Evolutionary conservation across 2,888 invertebrate species (phyloP).

Genomic region (Watsonalla binaria): DNA sequence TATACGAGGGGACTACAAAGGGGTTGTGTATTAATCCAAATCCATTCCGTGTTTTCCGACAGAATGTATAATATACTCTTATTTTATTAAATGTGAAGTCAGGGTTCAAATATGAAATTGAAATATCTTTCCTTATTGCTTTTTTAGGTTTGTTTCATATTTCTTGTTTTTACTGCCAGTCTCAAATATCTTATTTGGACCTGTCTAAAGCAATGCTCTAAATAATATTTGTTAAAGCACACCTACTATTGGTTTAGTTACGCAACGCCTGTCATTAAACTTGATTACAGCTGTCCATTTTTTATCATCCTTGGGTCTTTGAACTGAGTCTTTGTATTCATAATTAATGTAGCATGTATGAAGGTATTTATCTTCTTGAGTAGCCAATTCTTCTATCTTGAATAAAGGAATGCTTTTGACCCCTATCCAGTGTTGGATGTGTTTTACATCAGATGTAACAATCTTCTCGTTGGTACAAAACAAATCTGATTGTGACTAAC

Average conservation of each 20-base stretch:
- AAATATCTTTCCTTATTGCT: not conserved
- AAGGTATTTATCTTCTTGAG: not conserved
- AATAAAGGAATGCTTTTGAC: not conserved
- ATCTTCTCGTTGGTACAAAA: constrained; percentile 14
- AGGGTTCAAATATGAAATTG: constrained; percentile 14
- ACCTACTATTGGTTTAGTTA: not conserved
- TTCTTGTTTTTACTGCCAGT: no score
- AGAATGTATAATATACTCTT: constrained; percentile 62
- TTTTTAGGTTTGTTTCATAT: no score
- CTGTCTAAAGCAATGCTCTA: no score
- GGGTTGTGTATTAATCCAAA: constrained; percentile 60
- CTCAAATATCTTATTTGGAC: no score
- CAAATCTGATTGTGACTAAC: constrained; percentile 28
- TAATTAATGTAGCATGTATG: not conserved
- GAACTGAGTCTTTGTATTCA: not conserved
- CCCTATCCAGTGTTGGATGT: not conserved
- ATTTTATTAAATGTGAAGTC: constrained; percentile 56
- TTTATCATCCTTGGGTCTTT: not conserved
- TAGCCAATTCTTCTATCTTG: not conserved
- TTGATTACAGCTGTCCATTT: not conserved
- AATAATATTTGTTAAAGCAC: no score
- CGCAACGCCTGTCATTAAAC: not conserved
- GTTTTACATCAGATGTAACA: constrained; percentile 19
- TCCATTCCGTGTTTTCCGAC: constrained; percentile 65
- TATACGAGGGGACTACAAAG: constrained; percentile 58